Conservation (phyloP, 2,888 invertebrate genomes). For the Elegia similella region DNA sequence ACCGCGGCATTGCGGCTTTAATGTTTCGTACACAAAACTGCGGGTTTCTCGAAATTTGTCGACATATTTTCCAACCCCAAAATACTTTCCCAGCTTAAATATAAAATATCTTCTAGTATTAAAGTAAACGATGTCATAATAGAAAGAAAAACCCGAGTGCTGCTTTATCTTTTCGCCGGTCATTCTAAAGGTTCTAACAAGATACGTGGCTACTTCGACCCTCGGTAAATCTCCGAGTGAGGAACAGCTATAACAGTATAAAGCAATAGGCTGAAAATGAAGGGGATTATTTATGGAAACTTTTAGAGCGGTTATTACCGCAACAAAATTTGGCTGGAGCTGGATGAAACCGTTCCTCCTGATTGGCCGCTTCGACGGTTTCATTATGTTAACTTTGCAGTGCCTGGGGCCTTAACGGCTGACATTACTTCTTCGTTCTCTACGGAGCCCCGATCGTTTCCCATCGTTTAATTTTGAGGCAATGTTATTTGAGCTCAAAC, state of each 20-base stretch:
- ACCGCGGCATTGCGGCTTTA: constrained; percentile 30
- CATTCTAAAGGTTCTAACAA: not conserved
- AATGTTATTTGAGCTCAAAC: not conserved
- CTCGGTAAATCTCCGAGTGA: constrained; percentile 4
- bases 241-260: constrained; percentile 22
- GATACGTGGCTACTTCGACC: constrained; percentile 7
- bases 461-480: constrained; percentile 24
- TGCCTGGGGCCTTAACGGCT: constrained; percentile 41
- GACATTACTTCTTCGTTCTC: constrained; percentile 39
- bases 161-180: not conserved
- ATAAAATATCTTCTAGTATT: not conserved
- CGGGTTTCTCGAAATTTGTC: not conserved
- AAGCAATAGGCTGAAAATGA: constrained; percentile 18
- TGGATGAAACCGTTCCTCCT: constrained; percentile 39
- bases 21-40: constrained; percentile 3
- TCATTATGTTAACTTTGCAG: constrained; percentile 51
- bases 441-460: constrained; percentile 19
- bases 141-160: not conserved
- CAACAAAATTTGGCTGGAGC: constrained; percentile 33
- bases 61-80: not conserved
- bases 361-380: constrained; percentile 50
- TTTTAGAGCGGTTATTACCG: constrained; percentile 12
- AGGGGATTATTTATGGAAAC: constrained; percentile 20
- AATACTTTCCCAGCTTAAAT: not conserved
- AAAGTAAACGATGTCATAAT: not conserved